Conservation (phyloP, 2,888 invertebrate genomes). For the Cephalotes varians region DNA sequence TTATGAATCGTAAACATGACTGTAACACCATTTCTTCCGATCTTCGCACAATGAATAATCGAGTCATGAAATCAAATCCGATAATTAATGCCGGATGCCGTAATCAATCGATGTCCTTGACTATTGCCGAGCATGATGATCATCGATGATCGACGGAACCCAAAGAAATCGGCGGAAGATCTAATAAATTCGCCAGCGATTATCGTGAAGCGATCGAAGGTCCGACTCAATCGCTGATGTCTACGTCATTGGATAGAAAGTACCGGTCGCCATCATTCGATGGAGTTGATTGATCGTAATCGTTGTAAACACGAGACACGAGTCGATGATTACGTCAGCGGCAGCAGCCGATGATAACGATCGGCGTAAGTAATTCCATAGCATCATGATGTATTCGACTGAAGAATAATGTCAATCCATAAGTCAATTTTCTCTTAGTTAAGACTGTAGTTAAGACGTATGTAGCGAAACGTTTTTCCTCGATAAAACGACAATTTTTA, state of each 20-base stretch:
- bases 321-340: constrained; percentile 67
- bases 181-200: constrained; percentile 51
- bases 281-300: constrained; percentile 49
- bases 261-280: constrained; percentile 61
- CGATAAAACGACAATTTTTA: not conserved
- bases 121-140: constrained; percentile 19
- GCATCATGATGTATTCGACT: constrained; percentile 16
- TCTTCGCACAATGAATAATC: constrained; percentile 34
- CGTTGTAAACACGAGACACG: constrained; percentile 61
- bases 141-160: not conserved
- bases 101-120: constrained; percentile 39
- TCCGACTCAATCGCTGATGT: constrained; percentile 54
- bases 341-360: constrained; percentile 58
- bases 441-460: not conserved
- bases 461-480: not conserved
- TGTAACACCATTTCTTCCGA: constrained; percentile 26
- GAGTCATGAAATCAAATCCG: constrained; percentile 22
- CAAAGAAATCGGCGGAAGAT: constrained; percentile 35
- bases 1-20: constrained; percentile 43
- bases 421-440: constrained; percentile 17
- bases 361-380: constrained; percentile 61
- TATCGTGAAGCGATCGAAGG: constrained; percentile 52
- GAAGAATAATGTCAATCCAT: constrained; percentile 24
- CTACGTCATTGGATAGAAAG: constrained; percentile 74
- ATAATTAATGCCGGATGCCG: constrained; percentile 36